Evolutionary conservation across 2,888 invertebrate genomes (phyloP).

Genomic region (Mesorhabditis sp.): DNA sequence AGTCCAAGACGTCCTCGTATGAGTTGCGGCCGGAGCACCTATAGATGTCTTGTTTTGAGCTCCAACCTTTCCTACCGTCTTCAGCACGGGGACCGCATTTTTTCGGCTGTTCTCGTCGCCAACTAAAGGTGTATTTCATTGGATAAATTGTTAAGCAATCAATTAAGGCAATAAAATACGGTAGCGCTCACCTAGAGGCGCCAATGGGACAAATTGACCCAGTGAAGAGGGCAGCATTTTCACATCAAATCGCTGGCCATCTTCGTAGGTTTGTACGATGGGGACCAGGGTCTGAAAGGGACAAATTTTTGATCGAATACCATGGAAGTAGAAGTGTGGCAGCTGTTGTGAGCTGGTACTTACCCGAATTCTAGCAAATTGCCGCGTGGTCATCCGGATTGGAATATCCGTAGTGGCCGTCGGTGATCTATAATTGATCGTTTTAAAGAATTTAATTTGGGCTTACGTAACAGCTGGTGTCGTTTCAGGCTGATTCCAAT

Average conservation of each 20-base stretch:
- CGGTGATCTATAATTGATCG: background rate
- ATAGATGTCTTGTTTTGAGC: background rate
- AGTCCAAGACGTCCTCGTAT: background rate
- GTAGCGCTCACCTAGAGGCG: background rate
- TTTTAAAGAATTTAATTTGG: too few species aligned
- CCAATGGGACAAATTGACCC: conserved; percentile 2
- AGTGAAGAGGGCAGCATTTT: background rate
- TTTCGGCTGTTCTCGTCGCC: background rate
- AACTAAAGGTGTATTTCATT: conserved; percentile 1
- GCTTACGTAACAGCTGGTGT: too few species aligned
- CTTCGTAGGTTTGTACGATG: background rate
- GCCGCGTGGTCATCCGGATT: background rate
- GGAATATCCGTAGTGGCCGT: conserved; percentile 1
- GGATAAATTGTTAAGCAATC: background rate
- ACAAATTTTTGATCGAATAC: too few species aligned
- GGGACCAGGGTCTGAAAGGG: background rate
- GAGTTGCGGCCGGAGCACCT: background rate
- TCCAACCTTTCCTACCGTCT: background rate
- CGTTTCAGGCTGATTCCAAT: too few species aligned
- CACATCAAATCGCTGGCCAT: background rate
- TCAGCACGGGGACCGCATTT: background rate
- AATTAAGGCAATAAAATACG: background rate
- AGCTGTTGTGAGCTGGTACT: background rate
- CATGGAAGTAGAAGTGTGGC: too few species aligned
- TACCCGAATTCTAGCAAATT: background rate